Evolutionary conservation across 1,140 invertebrate genomes (phyloP), one percentile per base, ranked within the genome.

Genomic region (Eueides isabella): DNA sequence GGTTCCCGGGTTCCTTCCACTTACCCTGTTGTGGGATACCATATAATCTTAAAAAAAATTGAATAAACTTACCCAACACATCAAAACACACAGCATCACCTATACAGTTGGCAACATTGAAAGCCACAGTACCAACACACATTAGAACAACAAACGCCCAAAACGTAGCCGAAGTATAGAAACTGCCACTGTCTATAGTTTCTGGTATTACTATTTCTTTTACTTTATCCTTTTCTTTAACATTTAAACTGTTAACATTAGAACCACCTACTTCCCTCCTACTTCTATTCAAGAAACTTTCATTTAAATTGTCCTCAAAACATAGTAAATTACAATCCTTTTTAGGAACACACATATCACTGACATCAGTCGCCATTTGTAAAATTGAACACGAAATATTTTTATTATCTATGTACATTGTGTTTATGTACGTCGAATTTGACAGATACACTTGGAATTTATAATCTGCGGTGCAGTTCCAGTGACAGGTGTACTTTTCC

Each of bases 11-110:
- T n/a, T n/a, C n/a, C n/a, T n/a, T n/a, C n/a, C n/a, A n/a, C n/a
- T n/a, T n/a, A n/a, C n/a, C n/a, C n/a, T n/a, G n/a, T n/a, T n/a
- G n/a, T n/a, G n/a, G n/a, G n/a, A n/a, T n/a, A n/a, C n/a, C n/a
- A n/a, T n/a, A n/a, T n/a, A n/a, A n/a, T n/a, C n/a, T n/a, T n/a
- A n/a, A n/a, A n/a, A n/a, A n/a, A n/a, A n/a, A n/a, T 16, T 16
- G 12, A 38, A 38, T 38, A 16, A 38, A 5, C 86, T 94, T 93
- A 96, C 96, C 96, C 55, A 97, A 94, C 48, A 97, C 92, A 90
- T 97, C 96, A 83, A 97, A 97, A 88, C 96, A 97, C 67, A 97
- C 95, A 28, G 96, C 96, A 91, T 97, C 97, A 38, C 95, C 96
- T 30, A 97, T 95, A 67, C 95, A 96, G 80, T 97, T 97, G 23